A percentile compares a stretch with the other conserved stretches of the same genome.
Evolutionary conservation across 2,113 vertebrate genomes (phyloP).

Genomic region (Oostethus manadensis): DNA sequence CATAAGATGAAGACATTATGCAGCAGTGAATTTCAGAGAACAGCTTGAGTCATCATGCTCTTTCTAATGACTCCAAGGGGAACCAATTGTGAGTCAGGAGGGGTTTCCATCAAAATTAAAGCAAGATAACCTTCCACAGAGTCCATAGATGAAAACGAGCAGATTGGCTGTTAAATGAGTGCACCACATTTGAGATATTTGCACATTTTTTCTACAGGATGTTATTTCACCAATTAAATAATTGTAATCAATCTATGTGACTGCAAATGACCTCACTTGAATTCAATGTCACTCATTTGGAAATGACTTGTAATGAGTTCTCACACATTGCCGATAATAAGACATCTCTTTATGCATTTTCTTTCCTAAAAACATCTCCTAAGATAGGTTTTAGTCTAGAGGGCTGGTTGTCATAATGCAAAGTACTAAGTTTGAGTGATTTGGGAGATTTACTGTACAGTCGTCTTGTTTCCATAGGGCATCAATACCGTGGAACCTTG

Average conservation of each 20-base stretch:
- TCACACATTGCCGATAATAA: too few species aligned
- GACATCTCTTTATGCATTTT: not conserved
- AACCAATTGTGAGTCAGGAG: conserved; percentile 11
- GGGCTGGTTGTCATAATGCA: not conserved
- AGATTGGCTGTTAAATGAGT: not conserved
- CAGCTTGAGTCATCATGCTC: conserved; percentile 15
- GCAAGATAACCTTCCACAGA: conserved; percentile 14
- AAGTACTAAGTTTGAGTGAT: not conserved
- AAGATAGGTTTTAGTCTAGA: not conserved
- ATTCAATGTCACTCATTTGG: not conserved
- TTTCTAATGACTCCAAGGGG: conserved; percentile 18
- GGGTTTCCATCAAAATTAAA: conserved; percentile 14
- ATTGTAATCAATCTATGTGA: too few species aligned
- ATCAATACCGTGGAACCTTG: conserved; percentile 74
- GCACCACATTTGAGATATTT: not conserved
- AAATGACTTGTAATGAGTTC: too few species aligned
- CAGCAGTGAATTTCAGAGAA: not conserved
- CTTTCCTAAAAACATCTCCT: not conserved
- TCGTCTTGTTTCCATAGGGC: conserved; percentile 67
- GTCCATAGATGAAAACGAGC: conserved; percentile 1
- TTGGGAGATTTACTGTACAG: not conserved
- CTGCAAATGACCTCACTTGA: too few species aligned
- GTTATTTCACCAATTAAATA: too few species aligned
- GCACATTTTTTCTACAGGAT: too few species aligned
- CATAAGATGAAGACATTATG: conserved; percentile 7